Conservation (phyloP, 2,797 vertebrate genomes). For the Steatocranus sp. region DNA sequence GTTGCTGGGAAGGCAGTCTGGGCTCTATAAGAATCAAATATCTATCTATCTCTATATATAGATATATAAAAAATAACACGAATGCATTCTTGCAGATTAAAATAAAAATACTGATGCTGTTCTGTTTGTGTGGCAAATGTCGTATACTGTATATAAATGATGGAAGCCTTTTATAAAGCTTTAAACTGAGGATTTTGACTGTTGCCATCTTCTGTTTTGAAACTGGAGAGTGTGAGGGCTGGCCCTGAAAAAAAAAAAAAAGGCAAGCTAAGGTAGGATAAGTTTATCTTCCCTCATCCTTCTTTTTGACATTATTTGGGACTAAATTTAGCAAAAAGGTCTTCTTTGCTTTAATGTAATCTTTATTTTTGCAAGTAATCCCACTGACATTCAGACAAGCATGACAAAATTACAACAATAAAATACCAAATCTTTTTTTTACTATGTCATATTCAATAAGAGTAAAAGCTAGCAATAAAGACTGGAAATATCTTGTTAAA, state of each 20-base stretch:
- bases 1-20: neutral
- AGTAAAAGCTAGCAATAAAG: neutral
- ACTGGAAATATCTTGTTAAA: neutral
- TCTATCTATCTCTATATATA: rapidly evolving
- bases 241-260: neutral
- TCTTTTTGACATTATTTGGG: neutral
- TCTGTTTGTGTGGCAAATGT: neutral
- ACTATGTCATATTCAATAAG: neutral
- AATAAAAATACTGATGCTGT: neutral
- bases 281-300: neutral
- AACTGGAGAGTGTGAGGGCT: neutral
- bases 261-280: neutral
- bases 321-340: neutral
- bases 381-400: neutral
- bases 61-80: rapidly evolving
- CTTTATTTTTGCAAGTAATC: neutral
- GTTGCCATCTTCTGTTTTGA: neutral
- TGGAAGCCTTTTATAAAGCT: neutral
- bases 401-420: neutral
- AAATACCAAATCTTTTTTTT: neutral
- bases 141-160: neutral
- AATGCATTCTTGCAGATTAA: neutral
- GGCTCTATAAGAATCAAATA: neutral
- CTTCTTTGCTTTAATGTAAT: neutral
- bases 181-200: neutral